Base-by-base conservation (phyloP, 2,888 invertebrate genomes). In the Acleris sparsana region DNA sequence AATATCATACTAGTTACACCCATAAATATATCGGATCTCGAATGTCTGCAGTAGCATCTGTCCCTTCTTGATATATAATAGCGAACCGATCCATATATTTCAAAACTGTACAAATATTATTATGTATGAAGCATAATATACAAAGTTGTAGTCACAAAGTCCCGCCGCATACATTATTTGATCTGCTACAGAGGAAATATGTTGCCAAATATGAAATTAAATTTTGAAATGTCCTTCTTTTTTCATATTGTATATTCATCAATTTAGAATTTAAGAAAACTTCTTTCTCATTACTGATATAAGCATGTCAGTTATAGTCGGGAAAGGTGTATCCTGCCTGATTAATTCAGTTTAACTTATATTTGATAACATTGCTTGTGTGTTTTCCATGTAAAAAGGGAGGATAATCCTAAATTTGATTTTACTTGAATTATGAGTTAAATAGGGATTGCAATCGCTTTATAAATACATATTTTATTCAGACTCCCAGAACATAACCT, bases 1-100 rank as follows among this genome's bases (percentile, higher is more conserved):
- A 74, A 71, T 75, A 78, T 75, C 74, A 76, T 76, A 63, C 66
- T 66, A 66, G 66, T 61, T 62, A 62, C 66, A 62, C 62, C 66
- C 66, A 66, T 57, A 52, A 65, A 22, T 29, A 57, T 66, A 57
- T 66, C 61, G 62, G 66, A 66, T 62, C 56, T 57, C 16, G 17
- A 66, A 52, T 61, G 52, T 65, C 55, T 61, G 65, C 65, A 52
- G 61, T 66, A 66, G 66, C 61, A 44, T 22, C 52, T 52, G 65
- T 56, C 66, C 66, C 66, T 22, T 61, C 56, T 65, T 65, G 18
- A 53, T 46, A 52, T 33, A 33, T 33, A 33, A 33, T 66, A 62
- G 66, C 66, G 57, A 57, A 62, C 62, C 57, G 66, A 62, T 66
- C 57, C 62, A 62, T 66, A 49, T 65, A 61, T 61, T 56, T 60